A percentile compares a stretch with the other conserved stretches of the same genome.
These are phyloP conservation scores for Patiria miniata DNA, from an alignment of 35 echinoderm and acorn worm species.

Conservation along the genomic window DNA sequence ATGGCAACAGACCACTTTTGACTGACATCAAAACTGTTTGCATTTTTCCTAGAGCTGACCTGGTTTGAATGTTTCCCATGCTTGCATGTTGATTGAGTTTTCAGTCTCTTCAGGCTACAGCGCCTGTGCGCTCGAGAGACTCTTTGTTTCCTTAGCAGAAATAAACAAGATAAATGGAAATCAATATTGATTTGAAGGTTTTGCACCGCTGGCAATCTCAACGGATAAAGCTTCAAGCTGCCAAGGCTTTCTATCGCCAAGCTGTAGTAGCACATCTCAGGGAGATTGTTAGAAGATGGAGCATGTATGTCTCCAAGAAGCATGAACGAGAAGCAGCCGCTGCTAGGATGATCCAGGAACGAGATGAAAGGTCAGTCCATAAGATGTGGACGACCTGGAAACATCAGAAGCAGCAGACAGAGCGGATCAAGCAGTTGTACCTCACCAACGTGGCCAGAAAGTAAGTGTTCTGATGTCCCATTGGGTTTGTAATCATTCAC, in stretches of 20 bases:
- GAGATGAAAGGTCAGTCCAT: neutral
- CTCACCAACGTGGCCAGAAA: neutral
- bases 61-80: no score
- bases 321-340: neutral
- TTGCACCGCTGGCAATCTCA: constrained; percentile 11
- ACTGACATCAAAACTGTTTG: no score
- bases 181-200: neutral
- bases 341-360: neutral
- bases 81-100: no score
- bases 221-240: neutral
- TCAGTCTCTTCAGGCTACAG: no score
- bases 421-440: constrained; percentile 7
- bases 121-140: no score
- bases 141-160: no score
- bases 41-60: no score
- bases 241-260: neutral
- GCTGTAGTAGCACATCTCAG: neutral
- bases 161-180: no score
- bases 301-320: neutral
- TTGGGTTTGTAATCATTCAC: neutral
- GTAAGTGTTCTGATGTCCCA: neutral
- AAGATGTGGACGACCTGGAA: neutral
- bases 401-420: neutral
- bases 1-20: no score
- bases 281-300: neutral